Conservation (phyloP, 1,140 invertebrate species). For the Drosophila sucinea region DNA sequence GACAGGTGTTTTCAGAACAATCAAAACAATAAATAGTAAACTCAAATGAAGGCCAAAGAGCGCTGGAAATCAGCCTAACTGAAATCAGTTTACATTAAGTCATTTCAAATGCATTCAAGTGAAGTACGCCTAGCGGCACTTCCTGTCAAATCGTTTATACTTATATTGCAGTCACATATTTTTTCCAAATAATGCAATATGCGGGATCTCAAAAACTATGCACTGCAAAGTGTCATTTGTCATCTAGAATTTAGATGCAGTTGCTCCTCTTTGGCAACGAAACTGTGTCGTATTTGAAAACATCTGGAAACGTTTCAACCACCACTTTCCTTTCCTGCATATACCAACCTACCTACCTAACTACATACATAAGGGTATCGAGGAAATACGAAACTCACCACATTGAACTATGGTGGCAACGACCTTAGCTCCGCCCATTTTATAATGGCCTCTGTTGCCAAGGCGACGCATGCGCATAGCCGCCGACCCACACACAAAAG, state of each 20-base stretch:
- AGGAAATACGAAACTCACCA: constrained; percentile 57
- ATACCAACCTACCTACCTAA: not conserved
- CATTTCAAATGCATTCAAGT: not conserved
- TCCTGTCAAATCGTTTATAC: not conserved
- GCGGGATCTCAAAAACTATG: not conserved
- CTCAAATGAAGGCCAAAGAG: too few species aligned
- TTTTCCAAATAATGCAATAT: constrained; percentile 4
- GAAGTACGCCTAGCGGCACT: not conserved
- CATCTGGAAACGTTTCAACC: constrained; percentile 9
- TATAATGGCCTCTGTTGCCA: constrained; percentile 69
- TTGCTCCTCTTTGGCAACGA: not conserved
- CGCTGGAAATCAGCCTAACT: too few species aligned
- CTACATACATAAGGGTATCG: constrained; percentile 33
- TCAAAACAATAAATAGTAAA: too few species aligned
- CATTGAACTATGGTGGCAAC: constrained; percentile 49
- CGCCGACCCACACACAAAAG: constrained; percentile 52
- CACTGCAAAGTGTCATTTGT: constrained; percentile 6
- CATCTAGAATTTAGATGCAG: not conserved
- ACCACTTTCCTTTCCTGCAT: not conserved
- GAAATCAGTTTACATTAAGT: too few species aligned
- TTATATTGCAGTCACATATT: not conserved
- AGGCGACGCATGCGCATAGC: constrained; percentile 60
- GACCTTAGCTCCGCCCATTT: constrained; percentile 74
- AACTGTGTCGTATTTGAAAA: constrained; percentile 1
- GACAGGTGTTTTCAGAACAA: too few species aligned